Conservation (phyloP, 1,140 invertebrate species). For the Nebria ingens region DNA sequence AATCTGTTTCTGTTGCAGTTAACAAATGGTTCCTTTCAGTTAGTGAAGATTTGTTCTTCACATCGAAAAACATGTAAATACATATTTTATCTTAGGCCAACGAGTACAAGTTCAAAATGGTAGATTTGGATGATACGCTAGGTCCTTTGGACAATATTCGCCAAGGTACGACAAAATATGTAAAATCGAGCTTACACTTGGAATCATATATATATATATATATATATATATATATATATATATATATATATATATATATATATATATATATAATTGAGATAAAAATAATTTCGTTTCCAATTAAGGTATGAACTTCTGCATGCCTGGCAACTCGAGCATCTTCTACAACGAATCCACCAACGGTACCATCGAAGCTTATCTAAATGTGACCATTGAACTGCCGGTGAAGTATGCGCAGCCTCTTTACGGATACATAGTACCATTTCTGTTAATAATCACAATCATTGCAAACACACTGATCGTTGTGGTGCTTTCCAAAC, state of each 20-base stretch:
- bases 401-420: slow-evolving; percentile 57
- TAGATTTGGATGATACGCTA: neutral
- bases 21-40: no score
- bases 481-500: slow-evolving; percentile 61
- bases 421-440: slow-evolving; percentile 69
- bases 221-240: no score
- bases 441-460: slow-evolving; percentile 75
- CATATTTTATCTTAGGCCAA: no score
- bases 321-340: neutral
- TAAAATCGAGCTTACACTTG: no score
- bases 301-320: slow-evolving; percentile 1
- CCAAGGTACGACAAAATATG: no score
- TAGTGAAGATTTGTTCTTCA: no score
- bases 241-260: no score
- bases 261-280: no score
- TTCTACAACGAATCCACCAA: neutral
- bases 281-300: no score
- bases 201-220: no score
- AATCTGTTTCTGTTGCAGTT: no score
- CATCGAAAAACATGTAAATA: no score
- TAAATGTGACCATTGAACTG: slow-evolving; percentile 54
- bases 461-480: slow-evolving; percentile 86
- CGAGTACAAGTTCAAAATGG: neutral
- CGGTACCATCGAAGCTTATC: neutral
- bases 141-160: neutral